phyloP scores from a whole-genome alignment of 2,113 vertebrate genomes.

The Saccopteryx bilineata region DNA sequence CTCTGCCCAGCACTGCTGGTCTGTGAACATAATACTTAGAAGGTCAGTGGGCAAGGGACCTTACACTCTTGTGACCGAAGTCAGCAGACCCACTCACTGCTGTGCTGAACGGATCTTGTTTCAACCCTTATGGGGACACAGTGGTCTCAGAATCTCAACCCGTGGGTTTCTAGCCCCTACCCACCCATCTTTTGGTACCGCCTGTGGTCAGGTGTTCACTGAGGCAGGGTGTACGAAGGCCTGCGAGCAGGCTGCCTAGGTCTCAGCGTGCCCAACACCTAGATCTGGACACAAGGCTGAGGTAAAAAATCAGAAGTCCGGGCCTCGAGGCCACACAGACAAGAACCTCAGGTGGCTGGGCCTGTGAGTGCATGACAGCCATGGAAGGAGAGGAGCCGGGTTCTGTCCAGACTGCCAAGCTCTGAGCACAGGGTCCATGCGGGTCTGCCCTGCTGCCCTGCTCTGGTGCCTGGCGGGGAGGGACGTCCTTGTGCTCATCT shows the following conservation, averaged over 20 bases:
- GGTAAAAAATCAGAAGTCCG: background rate
- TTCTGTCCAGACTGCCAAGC: slow-evolving; percentile 44
- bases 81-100: background rate
- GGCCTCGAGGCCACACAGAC: background rate
- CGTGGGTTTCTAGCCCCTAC: background rate
- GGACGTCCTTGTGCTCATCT: slow-evolving; percentile 73
- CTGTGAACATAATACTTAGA: background rate
- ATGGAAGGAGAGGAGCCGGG: background rate
- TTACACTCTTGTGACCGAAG: background rate
- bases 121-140: background rate
- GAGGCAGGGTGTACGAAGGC: background rate
- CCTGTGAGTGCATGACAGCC: background rate
- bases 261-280: background rate
- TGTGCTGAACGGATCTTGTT: background rate
- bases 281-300: background rate
- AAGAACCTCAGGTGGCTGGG: background rate
- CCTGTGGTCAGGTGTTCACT: background rate
- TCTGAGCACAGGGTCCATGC: background rate
- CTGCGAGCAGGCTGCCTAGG: background rate
- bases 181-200: background rate
- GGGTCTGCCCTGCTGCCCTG: slow-evolving; percentile 52
- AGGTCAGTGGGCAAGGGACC: background rate
- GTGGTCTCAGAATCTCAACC: background rate
- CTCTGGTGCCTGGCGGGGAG: slow-evolving; percentile 30
- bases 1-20: background rate